Evolutionary conservation across 2,113 vertebrate species (phyloP).

Genomic region (Chrysochloris asiatica): DNA sequence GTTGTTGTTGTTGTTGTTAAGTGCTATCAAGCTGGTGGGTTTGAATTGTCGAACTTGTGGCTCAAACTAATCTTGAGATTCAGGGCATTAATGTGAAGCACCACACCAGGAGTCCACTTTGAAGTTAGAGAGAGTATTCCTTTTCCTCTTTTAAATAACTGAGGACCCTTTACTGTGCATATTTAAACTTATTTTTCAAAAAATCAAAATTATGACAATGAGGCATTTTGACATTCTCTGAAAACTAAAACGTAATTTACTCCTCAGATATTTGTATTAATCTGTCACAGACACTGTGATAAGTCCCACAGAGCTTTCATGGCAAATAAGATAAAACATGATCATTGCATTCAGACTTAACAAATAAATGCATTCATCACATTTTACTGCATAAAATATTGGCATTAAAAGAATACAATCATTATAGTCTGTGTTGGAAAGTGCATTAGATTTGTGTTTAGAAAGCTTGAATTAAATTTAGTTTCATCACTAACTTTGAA

Average conservation of each 20-base stretch:
- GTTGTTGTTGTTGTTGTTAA: not conserved
- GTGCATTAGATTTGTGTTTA: not conserved
- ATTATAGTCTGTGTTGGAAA: not conserved
- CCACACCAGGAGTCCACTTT: no score
- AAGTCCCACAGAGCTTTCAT: not conserved
- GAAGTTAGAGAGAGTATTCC: not conserved
- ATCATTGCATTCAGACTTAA: not conserved
- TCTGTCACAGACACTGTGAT: not conserved
- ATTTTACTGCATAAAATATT: not conserved
- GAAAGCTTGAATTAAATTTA: not conserved
- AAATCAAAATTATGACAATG: not conserved
- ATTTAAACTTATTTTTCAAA: not conserved
- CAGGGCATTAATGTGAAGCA: no score
- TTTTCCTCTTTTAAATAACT: not conserved
- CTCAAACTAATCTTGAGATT: no score
- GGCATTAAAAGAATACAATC: not conserved
- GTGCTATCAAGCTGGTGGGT: not conserved
- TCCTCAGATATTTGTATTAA: not conserved
- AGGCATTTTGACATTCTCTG: not conserved
- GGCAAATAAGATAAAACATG: not conserved
- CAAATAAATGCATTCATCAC: not conserved
- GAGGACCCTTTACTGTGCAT: not conserved
- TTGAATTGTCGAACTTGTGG: no score
- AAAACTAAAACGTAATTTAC: not conserved
- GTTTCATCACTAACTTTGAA: not conserved